Evolutionary conservation across 2,888 invertebrate species (phyloP), one percentile per base, ranked within the genome.

Genomic region (Melitaea athalia): DNA sequence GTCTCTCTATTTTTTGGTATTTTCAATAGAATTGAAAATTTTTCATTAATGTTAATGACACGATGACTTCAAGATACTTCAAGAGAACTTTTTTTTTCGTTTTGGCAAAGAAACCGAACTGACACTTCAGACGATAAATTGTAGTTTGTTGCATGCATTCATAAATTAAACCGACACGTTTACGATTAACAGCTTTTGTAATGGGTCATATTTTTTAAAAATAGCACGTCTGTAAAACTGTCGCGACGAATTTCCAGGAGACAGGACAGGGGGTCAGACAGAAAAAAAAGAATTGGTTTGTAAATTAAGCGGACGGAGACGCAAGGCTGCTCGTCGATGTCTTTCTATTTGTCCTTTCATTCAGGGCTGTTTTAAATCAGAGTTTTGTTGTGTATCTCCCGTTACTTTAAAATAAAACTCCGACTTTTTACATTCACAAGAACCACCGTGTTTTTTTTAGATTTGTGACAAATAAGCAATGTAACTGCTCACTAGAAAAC

Each of bases 161-260:
- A 60, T 69, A 70, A 74, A 74, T 55, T 70, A 65, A 65, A 70
- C 53, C 61, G 55, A 52, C 63, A 31, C 52, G 8, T 72, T 72
- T 65, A 68, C 59, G 61, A 62, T 68, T 69, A 63, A 67, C 60
- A 60, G 65, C 61, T 55, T 49, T 43, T 24, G 65, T 68, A 64
- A 86, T 81, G 81, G 83, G 79, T 70, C 76, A 67, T 75, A 67
- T 70, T 65, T 64, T 68, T 81, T 83, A 78, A 84, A 91, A 90
- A 91, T 90, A 91, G 85, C 83, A 77, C 76, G 74, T 75, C 74
- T 78, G 79, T 76, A 76, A 73, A 73, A 74, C 73, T 76, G 84
- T 82, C 83, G 83, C 84, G 87, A 84, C 87, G 72, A 77, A 86
- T 88, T 90, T 88, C 88, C 89, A 89, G 83, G 89, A 89, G 85